phyloP scores from a whole-genome alignment of 2,797 vertebrate species.

The Anguilla anguilla region DNA sequence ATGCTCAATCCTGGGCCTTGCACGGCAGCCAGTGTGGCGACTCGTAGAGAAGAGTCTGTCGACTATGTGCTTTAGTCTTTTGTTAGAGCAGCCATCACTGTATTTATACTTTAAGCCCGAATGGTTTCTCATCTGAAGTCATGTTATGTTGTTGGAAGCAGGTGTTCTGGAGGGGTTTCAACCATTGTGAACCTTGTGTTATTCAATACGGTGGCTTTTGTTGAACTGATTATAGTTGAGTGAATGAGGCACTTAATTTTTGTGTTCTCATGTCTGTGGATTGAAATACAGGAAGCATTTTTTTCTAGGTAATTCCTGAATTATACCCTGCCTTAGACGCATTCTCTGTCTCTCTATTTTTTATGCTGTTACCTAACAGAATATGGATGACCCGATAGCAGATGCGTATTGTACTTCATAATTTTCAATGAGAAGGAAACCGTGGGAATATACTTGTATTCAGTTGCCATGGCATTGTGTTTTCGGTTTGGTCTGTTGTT shows the following conservation, averaged over 20 bases:
- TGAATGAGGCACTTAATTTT: not conserved
- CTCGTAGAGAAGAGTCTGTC: not conserved
- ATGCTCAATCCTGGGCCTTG: not conserved
- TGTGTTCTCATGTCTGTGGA: not conserved
- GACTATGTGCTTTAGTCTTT: not conserved
- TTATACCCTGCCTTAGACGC: not conserved
- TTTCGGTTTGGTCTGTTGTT: not conserved
- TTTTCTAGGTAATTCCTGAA: not conserved
- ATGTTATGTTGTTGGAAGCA: not conserved
- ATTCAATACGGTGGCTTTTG: not conserved
- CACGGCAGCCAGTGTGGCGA: not conserved
- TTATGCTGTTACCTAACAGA: not conserved
- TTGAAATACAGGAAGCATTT: slow-evolving; percentile 4
- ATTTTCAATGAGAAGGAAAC: not conserved
- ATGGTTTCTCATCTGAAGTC: not conserved
- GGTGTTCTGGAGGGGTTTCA: not conserved
- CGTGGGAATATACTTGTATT: not conserved
- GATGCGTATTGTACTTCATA: not conserved
- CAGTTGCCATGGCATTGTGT: not conserved
- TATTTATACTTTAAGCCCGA: not conserved
- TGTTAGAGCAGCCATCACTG: not conserved
- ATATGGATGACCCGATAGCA: not conserved
- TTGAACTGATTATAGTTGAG: not conserved
- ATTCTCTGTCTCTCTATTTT: not conserved
- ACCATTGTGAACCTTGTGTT: not conserved